Conservation (phyloP, 2,113 vertebrate genomes). For the Chionomys nivalis region DNA sequence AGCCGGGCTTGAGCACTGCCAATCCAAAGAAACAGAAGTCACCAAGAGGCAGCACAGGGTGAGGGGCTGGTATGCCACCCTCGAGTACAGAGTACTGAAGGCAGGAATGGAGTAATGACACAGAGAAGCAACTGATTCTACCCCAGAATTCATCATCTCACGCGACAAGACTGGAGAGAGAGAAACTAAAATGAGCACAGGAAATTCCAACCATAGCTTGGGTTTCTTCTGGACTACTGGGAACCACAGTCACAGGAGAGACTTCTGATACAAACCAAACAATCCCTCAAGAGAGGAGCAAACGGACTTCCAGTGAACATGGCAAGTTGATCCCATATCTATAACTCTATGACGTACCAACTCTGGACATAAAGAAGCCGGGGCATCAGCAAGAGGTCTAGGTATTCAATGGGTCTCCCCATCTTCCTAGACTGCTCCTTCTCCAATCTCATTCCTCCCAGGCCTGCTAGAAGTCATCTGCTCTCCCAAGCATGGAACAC, state of each 20-base stretch:
- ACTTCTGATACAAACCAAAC: too few relatives aligned
- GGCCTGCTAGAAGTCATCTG: neutral
- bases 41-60: neutral
- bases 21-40: neutral
- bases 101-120: rapidly evolving
- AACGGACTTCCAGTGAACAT: neutral
- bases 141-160: rapidly evolving
- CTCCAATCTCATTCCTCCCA: neutral
- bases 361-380: neutral
- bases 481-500: neutral
- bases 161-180: neutral
- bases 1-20: rapidly evolving
- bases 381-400: neutral
- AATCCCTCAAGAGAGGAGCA: neutral
- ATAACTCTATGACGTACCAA: neutral
- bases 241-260: neutral
- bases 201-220: neutral
- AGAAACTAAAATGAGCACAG: rapidly evolving
- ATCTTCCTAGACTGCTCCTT: neutral
- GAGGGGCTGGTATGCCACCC: rapidly evolving
- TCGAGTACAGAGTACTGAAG: neutral
- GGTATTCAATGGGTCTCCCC: too few relatives aligned
- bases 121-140: neutral
- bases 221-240: neutral
- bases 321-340: neutral